These are phyloP conservation scores for Lagria hirta DNA, from an alignment of 2,888 invertebrate genomes.

Conservation along the genomic window DNA sequence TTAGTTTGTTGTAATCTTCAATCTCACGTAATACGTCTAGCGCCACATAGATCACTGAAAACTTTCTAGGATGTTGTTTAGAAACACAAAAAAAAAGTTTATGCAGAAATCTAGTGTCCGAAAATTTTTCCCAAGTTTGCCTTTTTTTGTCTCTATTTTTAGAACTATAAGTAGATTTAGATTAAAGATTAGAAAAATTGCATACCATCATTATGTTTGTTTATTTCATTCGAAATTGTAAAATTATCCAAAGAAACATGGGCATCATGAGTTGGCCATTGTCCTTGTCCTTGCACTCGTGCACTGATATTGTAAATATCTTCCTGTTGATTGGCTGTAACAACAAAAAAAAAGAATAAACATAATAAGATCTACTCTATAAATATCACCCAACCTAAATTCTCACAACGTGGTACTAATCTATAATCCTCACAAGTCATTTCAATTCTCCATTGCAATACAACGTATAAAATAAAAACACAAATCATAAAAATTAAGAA, in stretches of 20 bases:
- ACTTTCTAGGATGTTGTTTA: too few relatives aligned
- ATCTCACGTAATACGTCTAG: too few relatives aligned
- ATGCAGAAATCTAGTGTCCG: too few relatives aligned
- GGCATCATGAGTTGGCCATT: constrained; percentile 34
- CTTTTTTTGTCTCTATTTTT: too few relatives aligned
- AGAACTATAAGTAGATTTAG: neutral
- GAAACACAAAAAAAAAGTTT: too few relatives aligned
- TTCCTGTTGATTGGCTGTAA: constrained; percentile 40
- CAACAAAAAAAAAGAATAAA: constrained; percentile 20
- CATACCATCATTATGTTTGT: constrained; percentile 36
- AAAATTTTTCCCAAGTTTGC: too few relatives aligned
- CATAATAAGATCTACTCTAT: neutral
- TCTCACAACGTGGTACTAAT: constrained; percentile 7
- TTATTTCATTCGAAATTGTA: constrained; percentile 33
- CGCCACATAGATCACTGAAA: too few relatives aligned
- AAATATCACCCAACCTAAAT: too few relatives aligned
- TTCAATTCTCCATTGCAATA: constrained; percentile 31
- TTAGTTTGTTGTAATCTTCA: too few relatives aligned
- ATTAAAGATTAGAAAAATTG: neutral
- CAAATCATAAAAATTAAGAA: constrained; percentile 32
- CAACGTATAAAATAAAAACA: constrained; percentile 34
- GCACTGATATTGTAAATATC: constrained; percentile 40
- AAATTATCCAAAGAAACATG: constrained; percentile 38
- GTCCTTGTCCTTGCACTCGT: constrained; percentile 32
- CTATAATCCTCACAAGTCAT: constrained; percentile 7